Base-by-base conservation (phyloP, 2,888 invertebrate species). In the Elegia similella region DNA sequence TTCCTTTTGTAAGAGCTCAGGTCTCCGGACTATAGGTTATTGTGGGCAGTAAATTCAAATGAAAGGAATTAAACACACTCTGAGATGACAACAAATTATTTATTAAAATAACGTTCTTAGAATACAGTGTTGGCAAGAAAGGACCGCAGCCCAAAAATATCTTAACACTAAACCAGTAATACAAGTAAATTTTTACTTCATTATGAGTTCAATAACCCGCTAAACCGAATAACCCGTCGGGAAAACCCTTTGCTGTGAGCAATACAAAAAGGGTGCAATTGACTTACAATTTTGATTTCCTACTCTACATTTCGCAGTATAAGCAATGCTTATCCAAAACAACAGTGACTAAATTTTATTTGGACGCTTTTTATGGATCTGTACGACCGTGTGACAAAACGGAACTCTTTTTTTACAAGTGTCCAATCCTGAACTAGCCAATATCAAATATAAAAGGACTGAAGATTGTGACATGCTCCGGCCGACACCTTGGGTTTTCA, bases 31-130 rank as follows among this genome's bases (percentile, higher is more conserved):
- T 5, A 23, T 23, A 23, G 23, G 23, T 23, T 23, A 23, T 23
- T 2, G 5, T 3, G 23, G 23, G 23, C 23, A 23, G 23, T 23
- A 2, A 23, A 23, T 3, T 23, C 23, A 17, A n/a, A 53, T 5
- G 32, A 38, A 50, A 42, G 42, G 55, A 54, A 38, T 47, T 16
- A 58, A 46, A 29, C n/a, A 55, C 47, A 7, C 3, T 48, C 3
- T 56, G 64, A 72, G 81, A 80, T 80, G 80, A 82, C 78, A 82
- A 80, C 82, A 79, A 76, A 82, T 79, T 67, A 65, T 84, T 82
- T 82, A 84, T 78, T 84, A 80, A 84, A 83, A 82, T 80, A 85
- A 82, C 61, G 59, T 73, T 74, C 72, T 70, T 80, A 80, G 59
- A 70, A 76, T 73, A 71, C 68, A 80, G 68, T 76, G 73, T 82